These are phyloP conservation scores for Rhabdomys pumilio DNA, from an alignment of 2,797 vertebrate genomes.

Conservation along the genomic window DNA sequence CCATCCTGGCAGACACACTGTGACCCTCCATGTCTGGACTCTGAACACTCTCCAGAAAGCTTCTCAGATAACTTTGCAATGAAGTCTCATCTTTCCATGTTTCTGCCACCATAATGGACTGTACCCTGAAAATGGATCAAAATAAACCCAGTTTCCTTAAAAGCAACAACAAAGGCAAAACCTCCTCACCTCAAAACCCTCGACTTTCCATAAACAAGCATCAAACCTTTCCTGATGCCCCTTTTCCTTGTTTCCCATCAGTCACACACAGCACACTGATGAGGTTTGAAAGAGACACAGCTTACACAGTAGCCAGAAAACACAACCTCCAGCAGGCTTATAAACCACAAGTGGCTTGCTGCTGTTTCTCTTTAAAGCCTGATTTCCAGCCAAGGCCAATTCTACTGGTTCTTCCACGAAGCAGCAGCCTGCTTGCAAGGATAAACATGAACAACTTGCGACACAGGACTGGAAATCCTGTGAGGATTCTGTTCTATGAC, in stretches of 20 bases:
- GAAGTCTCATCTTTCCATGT: slow-evolving; percentile 12
- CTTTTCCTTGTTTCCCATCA: neutral
- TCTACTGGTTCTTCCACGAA: neutral
- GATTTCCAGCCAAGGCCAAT: neutral
- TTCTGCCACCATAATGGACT: neutral
- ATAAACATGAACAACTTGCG: neutral
- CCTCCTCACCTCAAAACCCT: neutral
- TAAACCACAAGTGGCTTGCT: neutral
- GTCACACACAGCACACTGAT: neutral
- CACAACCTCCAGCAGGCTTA: neutral
- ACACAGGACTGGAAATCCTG: neutral
- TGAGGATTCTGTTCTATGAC: neutral
- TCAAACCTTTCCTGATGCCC: neutral
- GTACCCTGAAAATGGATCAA: neutral
- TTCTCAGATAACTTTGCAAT: neutral
- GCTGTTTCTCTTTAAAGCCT: slow-evolving; percentile 20
- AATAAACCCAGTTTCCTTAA: neutral
- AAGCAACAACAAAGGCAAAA: neutral
- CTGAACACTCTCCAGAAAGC: neutral
- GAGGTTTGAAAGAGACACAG: neutral
- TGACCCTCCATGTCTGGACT: neutral
- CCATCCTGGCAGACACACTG: neutral
- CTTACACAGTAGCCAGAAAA: neutral
- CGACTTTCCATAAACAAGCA: slow-evolving; percentile 3
- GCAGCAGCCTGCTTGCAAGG: neutral